Evolutionary conservation across 2,113 vertebrate genomes (phyloP).

Genomic region (Candoia aspera): DNA sequence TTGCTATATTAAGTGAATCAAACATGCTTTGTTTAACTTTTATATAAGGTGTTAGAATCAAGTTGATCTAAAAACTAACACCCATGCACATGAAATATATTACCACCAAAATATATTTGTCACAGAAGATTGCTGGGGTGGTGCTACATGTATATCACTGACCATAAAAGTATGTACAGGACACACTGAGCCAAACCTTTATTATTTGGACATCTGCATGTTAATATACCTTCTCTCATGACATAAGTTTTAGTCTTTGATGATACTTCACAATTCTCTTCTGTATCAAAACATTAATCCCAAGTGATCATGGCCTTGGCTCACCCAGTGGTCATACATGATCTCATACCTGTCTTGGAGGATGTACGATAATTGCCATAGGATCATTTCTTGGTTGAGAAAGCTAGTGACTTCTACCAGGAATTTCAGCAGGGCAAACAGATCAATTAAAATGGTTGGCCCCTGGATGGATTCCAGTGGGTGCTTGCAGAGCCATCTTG

Average conservation of each 20-base stretch:
- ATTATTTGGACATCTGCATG: background rate
- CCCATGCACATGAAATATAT: background rate
- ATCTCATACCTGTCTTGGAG: too few species aligned
- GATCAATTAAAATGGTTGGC: too few species aligned
- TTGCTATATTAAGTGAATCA: background rate
- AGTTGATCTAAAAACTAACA: background rate
- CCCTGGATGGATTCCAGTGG: too few species aligned
- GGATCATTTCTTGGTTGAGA: too few species aligned
- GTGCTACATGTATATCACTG: background rate
- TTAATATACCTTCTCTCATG: background rate
- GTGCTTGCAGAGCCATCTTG: too few species aligned
- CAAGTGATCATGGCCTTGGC: too few species aligned
- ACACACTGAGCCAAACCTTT: background rate
- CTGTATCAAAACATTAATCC: background rate
- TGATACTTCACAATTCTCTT: background rate
- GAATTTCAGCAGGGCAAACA: too few species aligned
- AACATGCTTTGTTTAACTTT: slow-evolving; percentile 4
- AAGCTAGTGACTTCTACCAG: too few species aligned
- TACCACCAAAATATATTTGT: background rate
- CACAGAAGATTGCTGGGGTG: background rate
- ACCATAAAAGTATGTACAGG: background rate
- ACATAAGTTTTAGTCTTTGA: background rate
- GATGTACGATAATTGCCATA: too few species aligned
- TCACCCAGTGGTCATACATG: too few species aligned
- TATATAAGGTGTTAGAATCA: background rate